Conservation (phyloP, 2,113 vertebrate genomes). For the Siphamia tubifer region DNA sequence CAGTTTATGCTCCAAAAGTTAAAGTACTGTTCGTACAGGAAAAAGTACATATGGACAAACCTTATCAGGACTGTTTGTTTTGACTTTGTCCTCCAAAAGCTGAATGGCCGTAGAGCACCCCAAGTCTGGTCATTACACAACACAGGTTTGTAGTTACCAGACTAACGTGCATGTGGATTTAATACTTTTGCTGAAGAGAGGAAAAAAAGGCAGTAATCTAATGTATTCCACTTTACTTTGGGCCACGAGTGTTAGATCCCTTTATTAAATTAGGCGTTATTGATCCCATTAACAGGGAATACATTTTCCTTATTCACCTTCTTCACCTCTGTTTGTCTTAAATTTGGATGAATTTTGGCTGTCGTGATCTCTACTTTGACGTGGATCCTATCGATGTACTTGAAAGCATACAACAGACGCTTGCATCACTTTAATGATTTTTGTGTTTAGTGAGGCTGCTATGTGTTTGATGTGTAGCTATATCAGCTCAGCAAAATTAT, state of each 20-base stretch:
- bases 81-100: neutral
- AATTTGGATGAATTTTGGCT: conserved; percentile 19
- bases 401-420: conserved; percentile 12
- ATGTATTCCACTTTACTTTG: neutral
- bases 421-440: neutral
- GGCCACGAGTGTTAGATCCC: neutral
- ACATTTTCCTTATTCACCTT: neutral
- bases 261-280: neutral
- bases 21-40: too few relatives aligned
- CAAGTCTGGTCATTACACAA: neutral
- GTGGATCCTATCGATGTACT: neutral
- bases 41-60: neutral
- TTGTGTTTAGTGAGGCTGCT: neutral
- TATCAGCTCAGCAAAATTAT: neutral
- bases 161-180: neutral
- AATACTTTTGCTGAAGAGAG: neutral
- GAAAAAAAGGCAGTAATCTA: neutral
- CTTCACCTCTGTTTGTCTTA: conserved; percentile 11
- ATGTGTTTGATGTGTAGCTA: neutral
- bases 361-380: too few relatives aligned
- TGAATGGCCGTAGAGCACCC: neutral
- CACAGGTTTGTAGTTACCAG: neutral
- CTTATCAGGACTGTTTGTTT: neutral
- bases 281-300: neutral
- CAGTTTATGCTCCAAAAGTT: too few relatives aligned